phyloP scores from a whole-genome alignment of 2,797 vertebrate species.

The Propithecus perrieri region DNA sequence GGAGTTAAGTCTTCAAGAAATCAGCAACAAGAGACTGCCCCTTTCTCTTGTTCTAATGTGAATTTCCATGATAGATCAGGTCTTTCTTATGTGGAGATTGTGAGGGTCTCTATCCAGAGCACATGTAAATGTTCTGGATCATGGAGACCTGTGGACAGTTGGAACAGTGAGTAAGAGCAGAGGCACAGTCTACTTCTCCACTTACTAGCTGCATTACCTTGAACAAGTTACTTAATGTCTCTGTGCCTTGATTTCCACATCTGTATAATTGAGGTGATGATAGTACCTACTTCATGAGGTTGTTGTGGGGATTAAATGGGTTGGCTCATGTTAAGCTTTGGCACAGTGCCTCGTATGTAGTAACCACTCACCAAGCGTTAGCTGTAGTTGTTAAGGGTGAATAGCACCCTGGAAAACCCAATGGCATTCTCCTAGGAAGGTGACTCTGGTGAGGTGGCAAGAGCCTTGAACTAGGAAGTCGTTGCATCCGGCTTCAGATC shows the following conservation, averaged over 20 bases:
- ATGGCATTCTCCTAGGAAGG: not conserved
- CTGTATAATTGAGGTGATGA: not conserved
- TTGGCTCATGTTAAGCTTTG: not conserved
- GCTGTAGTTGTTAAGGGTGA: not conserved
- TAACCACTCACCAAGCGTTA: not conserved
- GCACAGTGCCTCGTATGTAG: not conserved
- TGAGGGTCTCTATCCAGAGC: not conserved
- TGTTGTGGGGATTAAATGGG: not conserved
- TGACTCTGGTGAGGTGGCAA: not conserved
- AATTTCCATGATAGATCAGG: not conserved
- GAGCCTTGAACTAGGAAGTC: not conserved
- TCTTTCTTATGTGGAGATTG: not conserved
- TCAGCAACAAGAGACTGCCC: not conserved
- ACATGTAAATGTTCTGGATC: not conserved
- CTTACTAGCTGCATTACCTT: not conserved
- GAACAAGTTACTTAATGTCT: not conserved
- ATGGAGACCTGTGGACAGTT: not conserved
- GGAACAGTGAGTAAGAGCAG: not conserved
- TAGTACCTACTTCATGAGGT: not conserved
- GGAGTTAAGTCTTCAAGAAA: constrained; percentile 20
- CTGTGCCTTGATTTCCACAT: constrained; percentile 35
- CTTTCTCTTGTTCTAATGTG: not conserved
- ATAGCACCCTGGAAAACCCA: not conserved
- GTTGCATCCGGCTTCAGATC: not conserved
- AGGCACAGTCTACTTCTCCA: not conserved